A percentile compares a stretch with the other conserved stretches of the same genome.
Evolutionary conservation across 2,113 vertebrate genomes (phyloP).

Genomic region (Hypocryptadius cinnamomeus): DNA sequence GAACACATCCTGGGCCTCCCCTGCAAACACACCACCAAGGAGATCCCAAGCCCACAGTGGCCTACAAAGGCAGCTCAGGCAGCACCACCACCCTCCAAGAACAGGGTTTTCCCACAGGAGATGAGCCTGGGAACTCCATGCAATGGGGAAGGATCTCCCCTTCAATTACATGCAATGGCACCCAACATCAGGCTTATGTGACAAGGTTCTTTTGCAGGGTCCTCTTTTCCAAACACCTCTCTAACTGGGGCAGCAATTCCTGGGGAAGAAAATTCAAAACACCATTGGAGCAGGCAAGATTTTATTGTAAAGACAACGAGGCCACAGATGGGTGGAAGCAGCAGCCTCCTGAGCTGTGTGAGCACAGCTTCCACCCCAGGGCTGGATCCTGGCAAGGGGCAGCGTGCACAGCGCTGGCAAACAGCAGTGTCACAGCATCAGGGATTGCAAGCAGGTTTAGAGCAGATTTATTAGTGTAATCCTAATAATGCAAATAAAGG

Average conservation of each 20-base stretch:
- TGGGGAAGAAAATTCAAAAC: neutral
- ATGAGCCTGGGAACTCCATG: accelerated
- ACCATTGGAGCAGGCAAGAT: neutral
- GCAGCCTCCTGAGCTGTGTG: neutral
- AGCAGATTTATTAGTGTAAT: neutral
- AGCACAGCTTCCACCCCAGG: neutral
- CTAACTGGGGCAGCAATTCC: neutral
- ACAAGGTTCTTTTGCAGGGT: neutral
- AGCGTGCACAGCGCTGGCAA: accelerated
- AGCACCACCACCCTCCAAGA: neutral
- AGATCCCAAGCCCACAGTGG: neutral
- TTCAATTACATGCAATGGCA: neutral
- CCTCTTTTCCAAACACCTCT: neutral
- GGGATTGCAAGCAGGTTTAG: neutral
- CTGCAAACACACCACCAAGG: neutral
- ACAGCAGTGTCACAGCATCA: neutral
- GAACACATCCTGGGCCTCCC: neutral
- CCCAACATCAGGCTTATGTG: accelerated
- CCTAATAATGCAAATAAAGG: neutral
- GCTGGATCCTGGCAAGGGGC: neutral
- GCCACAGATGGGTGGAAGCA: neutral
- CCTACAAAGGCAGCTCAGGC: neutral
- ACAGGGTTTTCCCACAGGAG: neutral
- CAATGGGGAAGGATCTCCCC: neutral
- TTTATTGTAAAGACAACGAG: neutral